Conservation (phyloP, 2,113 vertebrate genomes). For the Hippocampus guttulatus region DNA sequence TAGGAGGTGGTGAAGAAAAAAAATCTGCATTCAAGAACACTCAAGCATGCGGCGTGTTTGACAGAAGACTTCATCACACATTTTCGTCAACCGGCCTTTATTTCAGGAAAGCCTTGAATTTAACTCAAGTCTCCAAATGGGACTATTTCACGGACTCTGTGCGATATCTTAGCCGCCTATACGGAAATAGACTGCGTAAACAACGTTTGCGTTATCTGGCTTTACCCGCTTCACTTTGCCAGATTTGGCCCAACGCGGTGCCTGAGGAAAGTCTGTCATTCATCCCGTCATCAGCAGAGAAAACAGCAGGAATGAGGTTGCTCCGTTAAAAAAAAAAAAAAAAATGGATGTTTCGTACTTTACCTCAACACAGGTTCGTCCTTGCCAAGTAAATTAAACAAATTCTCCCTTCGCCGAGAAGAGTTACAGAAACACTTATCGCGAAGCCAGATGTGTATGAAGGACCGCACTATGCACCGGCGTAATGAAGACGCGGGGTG, state of each 20-base stretch:
- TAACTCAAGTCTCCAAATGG: not conserved
- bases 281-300: conserved; percentile 34
- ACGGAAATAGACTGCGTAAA: not conserved
- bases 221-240: conserved; percentile 19
- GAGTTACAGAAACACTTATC: conserved; percentile 51
- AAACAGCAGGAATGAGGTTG: conserved; percentile 32
- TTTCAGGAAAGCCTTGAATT: conserved; percentile 1
- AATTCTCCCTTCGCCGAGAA: conserved; percentile 50
- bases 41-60: conserved; percentile 12
- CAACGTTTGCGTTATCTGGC: not conserved
- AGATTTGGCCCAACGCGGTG: conserved; percentile 25
- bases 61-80: conserved; percentile 14
- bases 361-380: conserved; percentile 43
- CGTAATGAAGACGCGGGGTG: conserved; percentile 44
- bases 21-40: conserved; percentile 1
- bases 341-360: conserved; percentile 32
- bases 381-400: conserved; percentile 61
- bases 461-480: conserved; percentile 27
- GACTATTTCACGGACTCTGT: not conserved
- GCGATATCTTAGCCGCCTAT: not conserved
- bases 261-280: conserved; percentile 50
- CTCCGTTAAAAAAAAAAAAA: conserved; percentile 8
- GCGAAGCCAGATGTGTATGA: conserved; percentile 53
- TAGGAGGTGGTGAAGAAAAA: conserved; percentile 8
- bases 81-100: conserved; percentile 9